Evolutionary conservation across 2,797 vertebrate genomes (phyloP).

Genomic region (Hapalemur alaotrensis): DNA sequence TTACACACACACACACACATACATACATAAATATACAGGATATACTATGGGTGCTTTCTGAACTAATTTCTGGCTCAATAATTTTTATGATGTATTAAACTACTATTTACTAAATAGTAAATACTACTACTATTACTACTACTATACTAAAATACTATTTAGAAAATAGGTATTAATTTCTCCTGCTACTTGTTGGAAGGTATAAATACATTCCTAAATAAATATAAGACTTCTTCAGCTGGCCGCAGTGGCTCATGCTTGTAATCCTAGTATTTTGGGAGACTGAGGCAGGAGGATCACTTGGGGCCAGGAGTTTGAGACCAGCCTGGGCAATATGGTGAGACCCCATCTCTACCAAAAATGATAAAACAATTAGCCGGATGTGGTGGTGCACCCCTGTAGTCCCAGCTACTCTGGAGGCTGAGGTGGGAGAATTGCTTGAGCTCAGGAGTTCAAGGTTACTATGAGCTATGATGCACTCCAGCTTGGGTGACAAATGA

Average conservation of each 20-base stretch:
- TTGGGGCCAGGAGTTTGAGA: neutral
- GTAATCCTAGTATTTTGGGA: neutral
- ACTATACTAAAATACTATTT: neutral
- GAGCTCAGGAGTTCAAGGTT: neutral
- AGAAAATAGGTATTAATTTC: neutral
- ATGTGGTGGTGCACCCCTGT: neutral
- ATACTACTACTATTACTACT: no score
- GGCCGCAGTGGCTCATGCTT: neutral
- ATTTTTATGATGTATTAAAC: conserved; percentile 10
- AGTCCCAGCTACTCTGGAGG: neutral
- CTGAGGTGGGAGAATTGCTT: neutral
- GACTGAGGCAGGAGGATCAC: neutral
- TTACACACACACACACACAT: neutral
- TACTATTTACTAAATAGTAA: no score
- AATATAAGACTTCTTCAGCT: neutral
- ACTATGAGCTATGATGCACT: neutral
- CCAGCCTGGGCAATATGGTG: neutral
- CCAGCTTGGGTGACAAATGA: neutral
- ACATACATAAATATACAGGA: neutral
- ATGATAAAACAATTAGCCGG: neutral
- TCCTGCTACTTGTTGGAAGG: neutral
- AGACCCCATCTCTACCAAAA: neutral
- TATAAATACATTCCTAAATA: neutral
- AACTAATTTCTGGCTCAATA: neutral
- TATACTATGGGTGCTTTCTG: neutral